These are phyloP conservation scores for Incurvaria masculella DNA, from an alignment of 2,888 invertebrate species.

Conservation along the genomic window DNA sequence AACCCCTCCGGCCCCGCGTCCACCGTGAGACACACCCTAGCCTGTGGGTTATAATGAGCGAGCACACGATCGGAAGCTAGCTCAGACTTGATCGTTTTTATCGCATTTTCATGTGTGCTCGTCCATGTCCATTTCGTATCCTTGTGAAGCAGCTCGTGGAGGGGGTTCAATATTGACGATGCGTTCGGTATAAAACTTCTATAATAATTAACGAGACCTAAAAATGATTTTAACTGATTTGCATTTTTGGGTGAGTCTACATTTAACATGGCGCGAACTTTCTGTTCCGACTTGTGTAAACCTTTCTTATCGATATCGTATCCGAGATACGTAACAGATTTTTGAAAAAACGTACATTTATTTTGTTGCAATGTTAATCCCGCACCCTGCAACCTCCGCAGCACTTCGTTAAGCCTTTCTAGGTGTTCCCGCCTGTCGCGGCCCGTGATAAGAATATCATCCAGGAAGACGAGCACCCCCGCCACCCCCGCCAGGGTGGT, in stretches of 20 bases:
- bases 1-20: too few relatives aligned
- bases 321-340: constrained; percentile 14
- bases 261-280: constrained; percentile 14
- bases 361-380: constrained; percentile 8
- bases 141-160: constrained; percentile 9
- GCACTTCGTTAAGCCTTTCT: constrained; percentile 10
- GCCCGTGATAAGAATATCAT: constrained; percentile 5
- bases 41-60: constrained; percentile 12
- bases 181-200: constrained; percentile 13
- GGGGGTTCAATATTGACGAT: constrained; percentile 11
- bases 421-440: constrained; percentile 2
- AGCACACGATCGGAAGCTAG: constrained; percentile 11
- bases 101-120: constrained; percentile 2
- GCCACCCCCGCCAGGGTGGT: not conserved
- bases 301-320: constrained; percentile 13
- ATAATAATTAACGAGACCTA: constrained; percentile 18
- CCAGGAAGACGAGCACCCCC: not conserved
- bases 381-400: constrained; percentile 11
- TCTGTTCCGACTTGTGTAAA: constrained; percentile 13
- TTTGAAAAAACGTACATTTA: constrained; percentile 10
- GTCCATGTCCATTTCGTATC: constrained; percentile 10
- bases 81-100: constrained; percentile 5
- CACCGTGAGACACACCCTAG: constrained; percentile 15
- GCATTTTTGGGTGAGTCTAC: constrained; percentile 12
- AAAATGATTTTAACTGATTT: constrained; percentile 16